Base-by-base conservation (phyloP, 2,888 invertebrate genomes). In the Odontothrips loti region DNA sequence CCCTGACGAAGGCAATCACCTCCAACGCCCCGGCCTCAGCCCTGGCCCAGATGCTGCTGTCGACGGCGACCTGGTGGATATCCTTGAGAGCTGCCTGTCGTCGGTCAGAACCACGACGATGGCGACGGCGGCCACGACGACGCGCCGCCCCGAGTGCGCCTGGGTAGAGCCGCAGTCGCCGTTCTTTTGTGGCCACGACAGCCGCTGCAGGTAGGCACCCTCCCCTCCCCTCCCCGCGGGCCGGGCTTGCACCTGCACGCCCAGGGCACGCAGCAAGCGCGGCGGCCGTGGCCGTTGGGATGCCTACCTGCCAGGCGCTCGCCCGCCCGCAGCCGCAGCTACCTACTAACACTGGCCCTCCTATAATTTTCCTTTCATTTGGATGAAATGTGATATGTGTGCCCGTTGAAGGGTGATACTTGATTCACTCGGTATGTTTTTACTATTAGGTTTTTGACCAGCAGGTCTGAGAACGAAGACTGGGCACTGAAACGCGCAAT, bases 161-260 rank as follows among this genome's bases (percentile, higher is more conserved):
- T 88, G 87, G 84, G 83, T 85, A 84, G 89, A 89, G 82, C 86
- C 90, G 75, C 86, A 89, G 12, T 89, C 92, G 83, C 90, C 92
- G 0, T 90, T 91, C 85, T 92, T 92, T 85, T 92, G 92, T 84
- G 92, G 92, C 29, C 91, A 92, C 82, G 88, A 91, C 84, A 85
- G 87, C 34, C 87, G 89, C 82, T 92, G 92, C 86, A 88, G 87
- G 91, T 91, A 87, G 89, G 90, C 88, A 84, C 80, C 58, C 58
- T 58, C 15, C 58, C 58, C 6, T n/a, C n/a, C n/a, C n/a, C n/a
- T n/a, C n/a, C n/a, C n/a, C n/a, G n/a, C n/a, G n/a, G n/a, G n/a
- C n/a, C n/a, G n/a, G n/a, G n/a, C n/a, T n/a, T n/a, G n/a, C n/a
- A n/a, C 34, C 34, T 43, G 34, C 34, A 6, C 34, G 34, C 34